Percentiles rank a stretch among this genome's conserved stretches.
Evolutionary conservation across 2,888 invertebrate genomes (phyloP).

Genomic region (Aquatica leii): DNA sequence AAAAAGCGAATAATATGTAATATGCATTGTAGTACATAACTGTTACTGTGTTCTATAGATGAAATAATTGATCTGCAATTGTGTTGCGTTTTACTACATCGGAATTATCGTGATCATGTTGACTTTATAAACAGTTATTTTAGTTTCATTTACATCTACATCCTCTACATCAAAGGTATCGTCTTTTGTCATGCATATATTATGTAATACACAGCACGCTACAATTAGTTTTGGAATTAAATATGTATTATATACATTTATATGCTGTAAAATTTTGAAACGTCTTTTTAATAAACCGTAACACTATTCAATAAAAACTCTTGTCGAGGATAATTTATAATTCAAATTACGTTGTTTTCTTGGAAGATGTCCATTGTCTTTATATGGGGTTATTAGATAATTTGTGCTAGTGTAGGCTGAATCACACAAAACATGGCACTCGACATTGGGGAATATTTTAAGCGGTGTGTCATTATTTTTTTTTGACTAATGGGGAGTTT

Average conservation of each 20-base stretch:
- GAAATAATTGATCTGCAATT: slow-evolving; percentile 4
- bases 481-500: too few species aligned
- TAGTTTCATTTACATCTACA: not conserved
- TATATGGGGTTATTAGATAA: not conserved
- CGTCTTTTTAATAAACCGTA: not conserved
- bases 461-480: too few species aligned
- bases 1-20: not conserved
- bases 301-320: not conserved
- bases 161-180: not conserved
- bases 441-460: not conserved
- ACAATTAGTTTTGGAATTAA: slow-evolving; percentile 1
- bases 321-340: too few species aligned
- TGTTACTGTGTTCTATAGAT: not conserved
- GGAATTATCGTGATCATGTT: not conserved
- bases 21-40: not conserved
- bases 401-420: not conserved
- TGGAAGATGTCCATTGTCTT: too few species aligned
- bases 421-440: not conserved
- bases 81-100: not conserved
- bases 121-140: not conserved
- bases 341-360: too few species aligned
- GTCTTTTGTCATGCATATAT: slow-evolving; percentile 1
- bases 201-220: too few species aligned
- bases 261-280: not conserved
- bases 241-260: not conserved